A percentile compares a stretch with the other conserved stretches of the same genome.
These are phyloP conservation scores for Denticeps clupeoides DNA, from an alignment of 2,797 vertebrate species.

Conservation along the genomic window DNA sequence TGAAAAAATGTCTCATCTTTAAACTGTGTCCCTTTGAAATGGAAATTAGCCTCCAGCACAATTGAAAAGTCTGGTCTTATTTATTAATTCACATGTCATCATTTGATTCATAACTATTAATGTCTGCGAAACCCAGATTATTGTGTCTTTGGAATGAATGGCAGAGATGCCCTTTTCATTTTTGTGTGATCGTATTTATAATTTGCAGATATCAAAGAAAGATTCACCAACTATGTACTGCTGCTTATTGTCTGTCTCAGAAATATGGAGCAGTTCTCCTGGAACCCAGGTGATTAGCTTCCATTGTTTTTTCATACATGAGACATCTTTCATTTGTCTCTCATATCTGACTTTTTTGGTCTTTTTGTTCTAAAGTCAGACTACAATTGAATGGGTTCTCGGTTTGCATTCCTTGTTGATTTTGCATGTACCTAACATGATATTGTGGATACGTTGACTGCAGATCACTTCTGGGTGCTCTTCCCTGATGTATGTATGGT, in stretches of 20 bases:
- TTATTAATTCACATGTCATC: conserved; percentile 45
- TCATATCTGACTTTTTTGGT: no score
- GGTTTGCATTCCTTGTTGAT: no score
- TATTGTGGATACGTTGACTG: conserved; percentile 21
- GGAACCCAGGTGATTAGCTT: conserved; percentile 80
- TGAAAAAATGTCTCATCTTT: neutral
- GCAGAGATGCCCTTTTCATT: no score
- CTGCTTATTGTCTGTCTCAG: conserved; percentile 93
- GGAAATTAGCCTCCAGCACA: neutral
- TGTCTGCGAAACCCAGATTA: no score
- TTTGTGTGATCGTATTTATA: no score
- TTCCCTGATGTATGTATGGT: conserved; percentile 97
- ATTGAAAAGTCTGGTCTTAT: neutral
- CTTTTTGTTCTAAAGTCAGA: no score
- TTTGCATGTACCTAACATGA: no score
- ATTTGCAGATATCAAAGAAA: conserved; percentile 88
- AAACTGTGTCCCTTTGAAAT: conserved; percentile 12
- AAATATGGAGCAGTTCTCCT: conserved; percentile 99
- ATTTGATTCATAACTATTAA: no score
- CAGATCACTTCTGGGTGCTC: conserved; percentile 96
- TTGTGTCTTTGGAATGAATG: no score
- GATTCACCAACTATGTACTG: conserved; percentile 95
- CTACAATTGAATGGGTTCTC: no score
- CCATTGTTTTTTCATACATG: neutral
- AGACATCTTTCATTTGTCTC: no score